Percentiles rank a stretch among this genome's conserved stretches.
These are phyloP conservation scores for Drosophila fuyamai DNA, from an alignment of 1,140 invertebrate species.

Conservation along the genomic window DNA sequence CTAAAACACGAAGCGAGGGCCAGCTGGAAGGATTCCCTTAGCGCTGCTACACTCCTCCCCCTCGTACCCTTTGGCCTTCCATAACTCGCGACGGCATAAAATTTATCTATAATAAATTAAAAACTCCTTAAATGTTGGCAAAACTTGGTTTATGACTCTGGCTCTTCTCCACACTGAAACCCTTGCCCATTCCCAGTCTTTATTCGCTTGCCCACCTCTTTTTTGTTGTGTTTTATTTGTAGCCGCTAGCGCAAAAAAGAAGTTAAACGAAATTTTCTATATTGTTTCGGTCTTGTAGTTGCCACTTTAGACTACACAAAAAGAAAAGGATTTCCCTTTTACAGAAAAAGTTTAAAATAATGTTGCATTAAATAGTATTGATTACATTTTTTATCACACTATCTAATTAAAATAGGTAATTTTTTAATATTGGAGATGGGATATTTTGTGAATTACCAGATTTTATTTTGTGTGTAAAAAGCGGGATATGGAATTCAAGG, in stretches of 20 bases:
- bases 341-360: background rate
- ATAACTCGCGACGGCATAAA: slow-evolving; percentile 48
- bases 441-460: too few relatives aligned
- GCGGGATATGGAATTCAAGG: slow-evolving; percentile 8
- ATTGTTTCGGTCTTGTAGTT: slow-evolving; percentile 47
- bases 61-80: slow-evolving; percentile 10
- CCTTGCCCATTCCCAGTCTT: slow-evolving; percentile 3
- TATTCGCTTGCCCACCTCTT: slow-evolving; percentile 35
- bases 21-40: slow-evolving; percentile 36
- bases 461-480: background rate
- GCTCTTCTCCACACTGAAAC: slow-evolving; percentile 3
- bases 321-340: background rate
- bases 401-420: too few relatives aligned
- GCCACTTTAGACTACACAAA: slow-evolving; percentile 6
- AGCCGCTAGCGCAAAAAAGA: slow-evolving; percentile 45
- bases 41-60: slow-evolving; percentile 2
- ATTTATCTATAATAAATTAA: slow-evolving; percentile 84
- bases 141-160: slow-evolving; percentile 53
- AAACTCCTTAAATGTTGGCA: slow-evolving; percentile 81
- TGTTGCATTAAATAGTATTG: too few relatives aligned
- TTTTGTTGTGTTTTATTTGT: slow-evolving; percentile 61
- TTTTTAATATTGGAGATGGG: too few relatives aligned
- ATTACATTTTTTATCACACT: too few relatives aligned
- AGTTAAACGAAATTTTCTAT: slow-evolving; percentile 32
- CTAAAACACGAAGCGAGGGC: slow-evolving; percentile 30